Conservation (phyloP, 2,797 vertebrate species). For the Peromyscus aztecus region DNA sequence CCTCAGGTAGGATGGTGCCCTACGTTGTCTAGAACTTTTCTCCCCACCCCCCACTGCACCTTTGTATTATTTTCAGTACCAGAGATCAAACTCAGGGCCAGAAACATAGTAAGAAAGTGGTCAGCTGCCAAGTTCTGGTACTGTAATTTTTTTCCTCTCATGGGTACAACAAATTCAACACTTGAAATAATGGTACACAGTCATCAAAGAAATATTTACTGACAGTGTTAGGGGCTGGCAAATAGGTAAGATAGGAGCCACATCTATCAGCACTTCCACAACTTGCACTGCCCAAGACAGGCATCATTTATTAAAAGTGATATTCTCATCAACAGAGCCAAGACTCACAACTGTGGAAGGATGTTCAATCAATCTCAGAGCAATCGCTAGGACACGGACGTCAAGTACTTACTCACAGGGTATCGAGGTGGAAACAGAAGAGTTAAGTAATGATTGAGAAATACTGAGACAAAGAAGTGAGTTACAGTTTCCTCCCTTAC, state of each 20-base stretch:
- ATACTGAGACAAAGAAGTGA: neutral
- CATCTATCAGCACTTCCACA: neutral
- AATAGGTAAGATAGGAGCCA: neutral
- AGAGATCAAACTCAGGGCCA: neutral
- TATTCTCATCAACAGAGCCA: neutral
- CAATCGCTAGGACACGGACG: neutral
- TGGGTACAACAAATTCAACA: conserved; percentile 22
- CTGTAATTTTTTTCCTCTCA: neutral
- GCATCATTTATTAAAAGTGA: neutral
- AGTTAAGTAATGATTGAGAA: neutral
- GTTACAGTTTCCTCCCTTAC: neutral
- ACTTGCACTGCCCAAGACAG: neutral
- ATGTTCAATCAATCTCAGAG: neutral
- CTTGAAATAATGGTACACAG: neutral
- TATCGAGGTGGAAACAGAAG: neutral
- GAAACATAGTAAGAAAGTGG: neutral
- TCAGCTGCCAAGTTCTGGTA: neutral
- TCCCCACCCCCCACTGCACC: no score
- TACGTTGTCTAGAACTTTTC: neutral
- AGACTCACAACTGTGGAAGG: neutral
- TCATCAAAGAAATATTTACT: conserved; percentile 24
- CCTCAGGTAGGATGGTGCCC: neutral
- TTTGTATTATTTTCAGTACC: neutral
- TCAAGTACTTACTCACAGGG: neutral
- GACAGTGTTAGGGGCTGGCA: neutral